Evolutionary conservation across 2,888 invertebrate species (phyloP).

Genomic region (Leistus spinibarbis): DNA sequence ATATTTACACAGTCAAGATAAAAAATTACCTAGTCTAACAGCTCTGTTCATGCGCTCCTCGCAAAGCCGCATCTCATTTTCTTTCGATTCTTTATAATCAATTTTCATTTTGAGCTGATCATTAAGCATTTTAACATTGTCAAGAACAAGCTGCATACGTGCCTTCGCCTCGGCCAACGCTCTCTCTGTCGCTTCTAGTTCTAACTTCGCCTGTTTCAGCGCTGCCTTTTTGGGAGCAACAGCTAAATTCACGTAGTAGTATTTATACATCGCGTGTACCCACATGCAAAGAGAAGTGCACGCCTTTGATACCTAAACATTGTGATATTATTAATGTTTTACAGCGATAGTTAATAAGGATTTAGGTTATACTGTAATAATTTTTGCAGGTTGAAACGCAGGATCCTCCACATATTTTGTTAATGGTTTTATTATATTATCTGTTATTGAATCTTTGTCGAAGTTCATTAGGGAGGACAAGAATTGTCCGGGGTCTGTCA

Average conservation of each 20-base stretch:
- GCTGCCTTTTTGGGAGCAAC: constrained; percentile 91
- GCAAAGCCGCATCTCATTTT: constrained; percentile 77
- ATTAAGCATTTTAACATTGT: constrained; percentile 77
- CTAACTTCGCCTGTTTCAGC: constrained; percentile 71
- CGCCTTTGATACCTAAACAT: constrained; percentile 76
- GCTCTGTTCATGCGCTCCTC: constrained; percentile 79
- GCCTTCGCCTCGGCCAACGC: constrained; percentile 73
- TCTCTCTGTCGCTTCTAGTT: constrained; percentile 70
- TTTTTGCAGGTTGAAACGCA: constrained; percentile 80
- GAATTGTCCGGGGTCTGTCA: constrained; percentile 84
- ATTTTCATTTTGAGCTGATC: constrained; percentile 74
- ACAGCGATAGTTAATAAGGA: neutral
- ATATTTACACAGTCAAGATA: no score
- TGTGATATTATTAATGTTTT: constrained; percentile 8
- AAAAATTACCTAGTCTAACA: constrained; percentile 63
- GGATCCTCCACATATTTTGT: constrained; percentile 78
- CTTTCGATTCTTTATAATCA: constrained; percentile 71
- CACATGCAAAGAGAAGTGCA: constrained; percentile 85
- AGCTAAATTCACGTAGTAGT: constrained; percentile 81
- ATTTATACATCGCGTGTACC: constrained; percentile 93
- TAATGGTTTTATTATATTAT: constrained; percentile 81
- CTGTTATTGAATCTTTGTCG: constrained; percentile 84
- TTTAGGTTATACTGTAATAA: constrained; percentile 62
- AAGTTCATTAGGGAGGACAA: constrained; percentile 82
- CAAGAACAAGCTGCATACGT: constrained; percentile 76